Base-by-base conservation (phyloP, 2,113 vertebrate species). In the Misgurnus mizolepis region DNA sequence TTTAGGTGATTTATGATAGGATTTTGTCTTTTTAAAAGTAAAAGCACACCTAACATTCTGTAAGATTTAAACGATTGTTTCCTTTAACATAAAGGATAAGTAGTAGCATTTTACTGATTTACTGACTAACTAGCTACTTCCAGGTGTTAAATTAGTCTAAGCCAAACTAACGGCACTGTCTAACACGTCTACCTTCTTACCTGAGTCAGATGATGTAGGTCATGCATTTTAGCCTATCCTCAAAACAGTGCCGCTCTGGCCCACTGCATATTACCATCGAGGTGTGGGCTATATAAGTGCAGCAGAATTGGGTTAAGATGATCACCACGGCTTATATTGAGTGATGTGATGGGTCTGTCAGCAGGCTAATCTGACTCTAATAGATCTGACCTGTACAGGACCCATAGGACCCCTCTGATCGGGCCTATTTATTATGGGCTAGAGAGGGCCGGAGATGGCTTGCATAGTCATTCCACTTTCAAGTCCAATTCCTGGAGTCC, bases 331-430 rank as follows among this genome's bases (percentile, higher is more conserved):
- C 84, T 83, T 84, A 89, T 88, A 88, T 86, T 87, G 88, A 88
- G 88, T 85, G 83, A 87, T 68, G 88, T 89, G 87, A 87, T 88
- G 86, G 88, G 89, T 90, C 89, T 85, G 90, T 92, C 91, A 91
- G 34, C 79, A 84, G 87, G 83, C 87, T 93, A 92, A 93, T 92
- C 89, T 88, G 88, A 92, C 88, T 89, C 92, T 91, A 89, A 93
- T 92, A 88, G 90, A 88, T 91, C 90, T 94, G 93, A 93, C 92
- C 92, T 89, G 88, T 86, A 84, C 40, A 89, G 91, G 91, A 93
- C 92, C 90, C 92, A 94, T 88, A 86, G 88, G 89, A 90, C 85
- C 75, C 87, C 84, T 86, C 89, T 93, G 90, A 93, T 93, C 91
- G 91, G 88, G 84, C 88, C 90, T 88, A 93, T 94, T 93, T 92